These are phyloP conservation scores for Trachelus tabidus DNA, from an alignment of 2,888 invertebrate species.

Conservation along the genomic window DNA sequence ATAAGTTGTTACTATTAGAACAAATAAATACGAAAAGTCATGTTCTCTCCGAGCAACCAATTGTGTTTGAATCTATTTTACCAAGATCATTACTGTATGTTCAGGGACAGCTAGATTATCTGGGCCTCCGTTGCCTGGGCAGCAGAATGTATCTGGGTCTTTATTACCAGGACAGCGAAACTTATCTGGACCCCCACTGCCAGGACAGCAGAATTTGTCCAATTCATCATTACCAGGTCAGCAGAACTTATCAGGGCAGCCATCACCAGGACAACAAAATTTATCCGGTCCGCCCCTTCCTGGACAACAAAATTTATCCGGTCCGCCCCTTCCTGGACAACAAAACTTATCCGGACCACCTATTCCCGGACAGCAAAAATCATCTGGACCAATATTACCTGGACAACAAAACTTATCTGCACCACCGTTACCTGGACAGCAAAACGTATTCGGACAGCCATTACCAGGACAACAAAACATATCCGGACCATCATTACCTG, in stretches of 20 bases:
- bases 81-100: too few relatives aligned
- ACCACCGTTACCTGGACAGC: constrained; percentile 30
- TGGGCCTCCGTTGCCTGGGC: constrained; percentile 34
- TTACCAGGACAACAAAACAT: constrained; percentile 31
- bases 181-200: constrained; percentile 11
- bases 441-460: constrained; percentile 12
- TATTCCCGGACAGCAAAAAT: constrained; percentile 29
- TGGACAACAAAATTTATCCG: constrained; percentile 32
- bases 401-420: constrained; percentile 27
- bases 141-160: neutral
- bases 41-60: too few relatives aligned
- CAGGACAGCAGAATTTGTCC: constrained; percentile 17
- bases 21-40: too few relatives aligned
- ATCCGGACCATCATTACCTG: constrained; percentile 25
- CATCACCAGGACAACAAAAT: constrained; percentile 32
- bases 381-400: constrained; percentile 34
- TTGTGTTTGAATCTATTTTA: too few relatives aligned
- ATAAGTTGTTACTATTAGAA: too few relatives aligned
- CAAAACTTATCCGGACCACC: constrained; percentile 12
- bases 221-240: constrained; percentile 24
- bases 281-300: constrained; percentile 33
- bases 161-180: constrained; percentile 3
- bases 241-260: constrained; percentile 31
- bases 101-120: constrained; percentile 15
- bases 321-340: constrained; percentile 39